These are phyloP conservation scores for Synergus itoensis DNA, from an alignment of 2,888 invertebrate genomes.

Conservation along the genomic window DNA sequence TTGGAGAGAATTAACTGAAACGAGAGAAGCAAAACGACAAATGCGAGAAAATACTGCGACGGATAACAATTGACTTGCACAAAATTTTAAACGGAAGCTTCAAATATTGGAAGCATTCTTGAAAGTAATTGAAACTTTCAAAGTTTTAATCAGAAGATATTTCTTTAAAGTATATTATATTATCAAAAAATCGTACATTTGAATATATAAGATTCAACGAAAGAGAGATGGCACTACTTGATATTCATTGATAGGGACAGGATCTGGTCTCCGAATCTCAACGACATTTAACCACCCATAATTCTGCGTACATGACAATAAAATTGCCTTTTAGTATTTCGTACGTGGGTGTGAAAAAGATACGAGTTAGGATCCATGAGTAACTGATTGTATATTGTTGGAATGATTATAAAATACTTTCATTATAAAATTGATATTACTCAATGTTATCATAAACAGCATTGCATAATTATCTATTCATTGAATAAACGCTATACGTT, in stretches of 20 bases:
- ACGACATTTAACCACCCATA: slow-evolving; percentile 16
- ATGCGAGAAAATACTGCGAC: background rate
- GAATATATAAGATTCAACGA: background rate
- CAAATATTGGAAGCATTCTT: background rate
- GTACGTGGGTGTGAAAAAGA: slow-evolving; percentile 25
- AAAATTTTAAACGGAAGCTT: background rate
- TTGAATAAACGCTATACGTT: background rate
- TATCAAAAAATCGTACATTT: background rate
- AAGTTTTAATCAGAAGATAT: no score
- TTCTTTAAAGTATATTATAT: no score
- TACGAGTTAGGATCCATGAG: background rate
- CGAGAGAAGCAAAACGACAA: background rate
- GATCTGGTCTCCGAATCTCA: slow-evolving; percentile 4
- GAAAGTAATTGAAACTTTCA: no score
- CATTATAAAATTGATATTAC: background rate
- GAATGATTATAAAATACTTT: background rate
- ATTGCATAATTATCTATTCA: background rate
- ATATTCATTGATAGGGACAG: slow-evolving; percentile 20
- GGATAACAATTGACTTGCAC: no score
- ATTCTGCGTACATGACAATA: slow-evolving; percentile 20
- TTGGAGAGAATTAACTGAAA: background rate
- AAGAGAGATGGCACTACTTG: background rate
- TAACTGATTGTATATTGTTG: background rate
- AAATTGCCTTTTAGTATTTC: slow-evolving; percentile 20
- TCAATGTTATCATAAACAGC: background rate